These are phyloP conservation scores for Polyommatus icarus DNA, from an alignment of 2,888 invertebrate genomes.

Conservation along the genomic window DNA sequence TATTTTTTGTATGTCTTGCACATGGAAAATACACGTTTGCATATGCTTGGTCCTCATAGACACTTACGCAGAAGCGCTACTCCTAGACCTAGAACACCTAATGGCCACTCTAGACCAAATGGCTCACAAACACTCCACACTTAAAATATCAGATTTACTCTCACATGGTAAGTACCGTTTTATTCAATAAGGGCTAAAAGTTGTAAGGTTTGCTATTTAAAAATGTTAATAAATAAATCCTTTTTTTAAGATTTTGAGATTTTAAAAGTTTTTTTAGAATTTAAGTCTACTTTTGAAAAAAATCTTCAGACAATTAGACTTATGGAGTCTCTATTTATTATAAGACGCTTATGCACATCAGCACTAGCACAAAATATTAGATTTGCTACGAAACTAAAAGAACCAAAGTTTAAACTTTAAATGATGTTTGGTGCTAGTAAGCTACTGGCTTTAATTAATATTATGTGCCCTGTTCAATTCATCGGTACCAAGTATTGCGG, in stretches of 20 bases:
- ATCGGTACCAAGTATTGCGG: not conserved
- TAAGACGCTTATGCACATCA: not conserved
- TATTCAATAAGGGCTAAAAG: not conserved
- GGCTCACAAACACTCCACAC: slow-evolving; percentile 76
- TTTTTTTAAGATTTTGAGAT: too few relatives aligned
- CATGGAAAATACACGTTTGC: slow-evolving; percentile 69
- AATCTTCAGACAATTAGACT: too few relatives aligned
- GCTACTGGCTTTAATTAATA: not conserved
- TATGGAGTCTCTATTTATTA: too few relatives aligned
- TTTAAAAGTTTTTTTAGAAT: too few relatives aligned
- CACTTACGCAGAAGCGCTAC: slow-evolving; percentile 78
- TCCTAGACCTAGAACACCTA: slow-evolving; percentile 79
- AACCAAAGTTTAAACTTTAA: not conserved
- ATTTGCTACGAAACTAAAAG: not conserved
- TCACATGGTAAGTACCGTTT: slow-evolving; percentile 70
- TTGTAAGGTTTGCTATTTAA: not conserved
- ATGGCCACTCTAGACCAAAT: slow-evolving; percentile 80
- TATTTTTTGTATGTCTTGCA: slow-evolving; percentile 79
- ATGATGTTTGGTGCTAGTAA: not conserved
- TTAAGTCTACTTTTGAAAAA: not conserved
- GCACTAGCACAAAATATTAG: not conserved
- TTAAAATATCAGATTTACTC: slow-evolving; percentile 77
- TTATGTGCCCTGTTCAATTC: not conserved
- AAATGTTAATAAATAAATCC: too few relatives aligned
- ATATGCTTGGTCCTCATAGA: slow-evolving; percentile 71